Evolutionary conservation across 1,140 invertebrate species (phyloP).

Genomic region (Temnothorax nylanderi): DNA sequence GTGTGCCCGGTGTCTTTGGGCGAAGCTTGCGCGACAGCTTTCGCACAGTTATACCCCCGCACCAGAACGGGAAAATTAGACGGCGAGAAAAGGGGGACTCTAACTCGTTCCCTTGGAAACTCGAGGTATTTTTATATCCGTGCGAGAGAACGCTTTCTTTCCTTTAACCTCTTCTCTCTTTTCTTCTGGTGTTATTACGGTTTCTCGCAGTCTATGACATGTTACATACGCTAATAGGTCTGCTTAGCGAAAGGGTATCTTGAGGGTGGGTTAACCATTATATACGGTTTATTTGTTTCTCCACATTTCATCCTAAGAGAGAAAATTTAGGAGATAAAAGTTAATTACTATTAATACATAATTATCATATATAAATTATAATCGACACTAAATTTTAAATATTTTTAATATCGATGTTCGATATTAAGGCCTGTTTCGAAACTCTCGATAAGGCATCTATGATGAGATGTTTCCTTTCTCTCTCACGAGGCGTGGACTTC

Average conservation of each 20-base stretch:
- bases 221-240: conserved; percentile 30
- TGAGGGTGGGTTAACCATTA: not conserved
- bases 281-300: not conserved
- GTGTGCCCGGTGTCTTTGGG: conserved; percentile 17
- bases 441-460: not conserved
- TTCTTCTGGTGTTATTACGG: not conserved
- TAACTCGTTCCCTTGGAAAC: conserved; percentile 13
- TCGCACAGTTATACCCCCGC: not conserved
- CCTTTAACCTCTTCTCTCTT: conserved; percentile 20
- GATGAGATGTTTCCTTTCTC: not conserved
- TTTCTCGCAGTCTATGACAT: conserved; percentile 3
- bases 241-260: conserved; percentile 10
- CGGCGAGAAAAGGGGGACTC: conserved; percentile 9
- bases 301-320: not conserved
- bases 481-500: not conserved
- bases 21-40: conserved; percentile 21
- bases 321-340: not conserved
- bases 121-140: conserved; percentile 33
- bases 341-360: not conserved
- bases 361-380: not conserved
- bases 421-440: not conserved
- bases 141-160: conserved; percentile 4
- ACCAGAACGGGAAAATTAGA: conserved; percentile 29
- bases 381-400: not conserved
- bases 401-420: not conserved